These are phyloP conservation scores for Brachymystax lenok DNA, from an alignment of 2,797 vertebrate species.

Conservation along the genomic window DNA sequence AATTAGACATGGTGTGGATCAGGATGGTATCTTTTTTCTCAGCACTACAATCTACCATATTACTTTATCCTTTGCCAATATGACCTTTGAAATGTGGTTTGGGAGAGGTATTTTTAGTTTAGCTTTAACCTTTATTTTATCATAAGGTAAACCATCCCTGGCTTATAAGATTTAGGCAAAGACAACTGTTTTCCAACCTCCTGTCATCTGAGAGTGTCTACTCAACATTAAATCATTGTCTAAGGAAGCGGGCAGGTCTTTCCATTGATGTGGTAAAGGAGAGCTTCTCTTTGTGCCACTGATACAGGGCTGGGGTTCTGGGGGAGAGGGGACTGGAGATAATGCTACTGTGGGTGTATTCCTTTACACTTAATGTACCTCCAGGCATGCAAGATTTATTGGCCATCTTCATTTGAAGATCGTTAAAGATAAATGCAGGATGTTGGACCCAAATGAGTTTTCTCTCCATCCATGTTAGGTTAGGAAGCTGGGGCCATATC, in stretches of 20 bases:
- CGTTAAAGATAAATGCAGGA: conserved; percentile 39
- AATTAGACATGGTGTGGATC: conserved; percentile 48
- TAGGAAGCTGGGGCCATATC: neutral
- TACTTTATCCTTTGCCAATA: neutral
- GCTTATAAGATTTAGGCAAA: conserved; percentile 24
- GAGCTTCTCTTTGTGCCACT: conserved; percentile 59
- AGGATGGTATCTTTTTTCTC: conserved; percentile 39
- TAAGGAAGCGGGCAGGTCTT: conserved; percentile 42
- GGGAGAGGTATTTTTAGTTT: conserved; percentile 24
- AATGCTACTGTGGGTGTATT: conserved; percentile 38
- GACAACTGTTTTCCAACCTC: conserved; percentile 26
- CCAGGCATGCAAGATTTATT: conserved; percentile 51
- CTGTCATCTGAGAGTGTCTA: neutral
- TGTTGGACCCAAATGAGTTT: conserved; percentile 9
- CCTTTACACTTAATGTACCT: conserved; percentile 46
- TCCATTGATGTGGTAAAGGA: conserved; percentile 56
- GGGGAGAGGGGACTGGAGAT: conserved; percentile 25
- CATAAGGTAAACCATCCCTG: neutral
- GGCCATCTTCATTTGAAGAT: conserved; percentile 46
- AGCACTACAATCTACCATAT: conserved; percentile 17
- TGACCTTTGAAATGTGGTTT: neutral
- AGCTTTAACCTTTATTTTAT: neutral
- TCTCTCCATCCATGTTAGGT: conserved; percentile 4
- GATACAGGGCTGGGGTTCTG: conserved; percentile 46
- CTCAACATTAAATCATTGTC: conserved; percentile 61